Base-by-base conservation (phyloP, 2,113 vertebrate genomes). In the Sebastes fasciatus region DNA sequence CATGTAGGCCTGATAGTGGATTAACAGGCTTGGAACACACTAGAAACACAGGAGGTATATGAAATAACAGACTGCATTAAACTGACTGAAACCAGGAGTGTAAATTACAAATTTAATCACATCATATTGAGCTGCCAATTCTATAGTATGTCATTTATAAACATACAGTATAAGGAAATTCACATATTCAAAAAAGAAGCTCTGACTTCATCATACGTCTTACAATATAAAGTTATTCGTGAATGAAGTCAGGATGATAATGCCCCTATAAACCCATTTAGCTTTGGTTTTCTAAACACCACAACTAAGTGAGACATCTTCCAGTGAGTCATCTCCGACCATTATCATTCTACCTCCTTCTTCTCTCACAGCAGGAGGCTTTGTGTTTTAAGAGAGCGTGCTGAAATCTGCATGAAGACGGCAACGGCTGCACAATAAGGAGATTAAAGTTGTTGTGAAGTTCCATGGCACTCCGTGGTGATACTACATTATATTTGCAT, bases 401-500 rank as follows among this genome's bases (percentile, higher is more conserved):
- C 34, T 3, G 10, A 26, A 48, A 46, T 19, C 11, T 26, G 19
- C 4, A 17, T 5, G 34, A 63, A 55, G 2, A 7, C 43, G 11
- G 9, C 67, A 14, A 43, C 0, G 14, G 45, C 75, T 40, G 57
- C 58, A 52, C 49, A 52, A 13, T 61, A n/a, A 60, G 46, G 14
- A 57, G 51, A 66, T 83, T 69, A 62, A 57, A 79, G 40, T 57
- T 80, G 68, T 40, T 70, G 48, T 40, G 45, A 26, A 54, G 17
- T 63, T 63, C 52, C 55, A 3, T 19, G 21, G 66, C 68, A 26
- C 72, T 52, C 19, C 6, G 48, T 12, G 5, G 16, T 6, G 12
- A 79, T 46, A 0, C n/a, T 46, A 0, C n/a, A 51, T 63, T 40
- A 34, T 54, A 23, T 72, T 70, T 60, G 45, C 69, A 70, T 66